Percentiles rank a stretch among this genome's conserved stretches.
These are phyloP conservation scores for Atopsyche davidsoni DNA, from an alignment of 1,140 invertebrate species.

Conservation along the genomic window DNA sequence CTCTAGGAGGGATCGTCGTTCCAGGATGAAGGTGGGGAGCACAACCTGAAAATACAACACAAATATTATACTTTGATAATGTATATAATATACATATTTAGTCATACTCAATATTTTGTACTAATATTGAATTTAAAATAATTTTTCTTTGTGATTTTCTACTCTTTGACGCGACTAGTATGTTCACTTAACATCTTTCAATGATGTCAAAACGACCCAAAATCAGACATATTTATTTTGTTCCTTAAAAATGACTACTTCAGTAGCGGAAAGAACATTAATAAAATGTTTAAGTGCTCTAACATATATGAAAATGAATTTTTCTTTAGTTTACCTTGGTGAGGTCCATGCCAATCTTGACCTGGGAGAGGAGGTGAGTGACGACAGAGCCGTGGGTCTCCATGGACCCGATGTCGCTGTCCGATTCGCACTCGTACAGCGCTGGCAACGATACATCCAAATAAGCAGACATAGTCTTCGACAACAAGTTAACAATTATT, in stretches of 20 bases:
- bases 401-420: slow-evolving; percentile 77
- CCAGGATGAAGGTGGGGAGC: slow-evolving; percentile 93
- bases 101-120: too few relatives aligned
- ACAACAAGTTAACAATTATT: too few relatives aligned
- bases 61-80: slow-evolving; percentile 12
- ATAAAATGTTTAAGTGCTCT: too few relatives aligned
- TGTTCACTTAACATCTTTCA: too few relatives aligned
- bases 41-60: slow-evolving; percentile 59
- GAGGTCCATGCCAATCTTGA: slow-evolving; percentile 97
- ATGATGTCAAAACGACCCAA: too few relatives aligned
- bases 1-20: slow-evolving; percentile 89
- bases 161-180: too few relatives aligned
- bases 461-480: too few relatives aligned
- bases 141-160: too few relatives aligned
- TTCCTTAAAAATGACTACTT: slow-evolving; percentile 5
- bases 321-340: slow-evolving; percentile 77
- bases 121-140: too few relatives aligned
- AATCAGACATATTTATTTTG: too few relatives aligned
- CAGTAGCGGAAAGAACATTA: slow-evolving; percentile 1
- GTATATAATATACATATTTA: too few relatives aligned
- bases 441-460: too few relatives aligned
- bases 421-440: slow-evolving; percentile 82
- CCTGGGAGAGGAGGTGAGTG: slow-evolving; percentile 89
- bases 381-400: slow-evolving; percentile 93
- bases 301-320: neutral